A percentile compares a stretch with the other conserved stretches of the same genome.
These are phyloP conservation scores for Pissodes strobi DNA, from an alignment of 1,140 invertebrate species.

Conservation along the genomic window DNA sequence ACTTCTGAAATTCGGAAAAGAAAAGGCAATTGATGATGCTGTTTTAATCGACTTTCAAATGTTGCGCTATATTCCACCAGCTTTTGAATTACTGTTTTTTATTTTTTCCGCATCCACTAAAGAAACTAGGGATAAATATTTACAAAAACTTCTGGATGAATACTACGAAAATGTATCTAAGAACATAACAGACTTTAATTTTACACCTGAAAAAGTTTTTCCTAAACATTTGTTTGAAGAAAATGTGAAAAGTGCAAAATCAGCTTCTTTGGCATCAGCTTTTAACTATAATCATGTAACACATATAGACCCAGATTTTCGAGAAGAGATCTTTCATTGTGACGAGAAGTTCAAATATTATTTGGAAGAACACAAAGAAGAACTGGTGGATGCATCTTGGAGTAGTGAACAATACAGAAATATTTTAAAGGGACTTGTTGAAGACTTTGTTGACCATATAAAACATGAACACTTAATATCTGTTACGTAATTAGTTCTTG, in stretches of 20 bases:
- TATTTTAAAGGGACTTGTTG: too few species aligned
- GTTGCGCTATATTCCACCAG: constrained; percentile 3
- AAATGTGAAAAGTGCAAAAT: not conserved
- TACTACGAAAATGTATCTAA: not conserved
- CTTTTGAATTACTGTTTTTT: constrained; percentile 5
- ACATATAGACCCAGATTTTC: constrained; percentile 12
- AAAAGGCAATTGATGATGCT: not conserved
- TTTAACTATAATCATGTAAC: not conserved
- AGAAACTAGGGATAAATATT: constrained; percentile 1
- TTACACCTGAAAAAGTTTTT: constrained; percentile 2
- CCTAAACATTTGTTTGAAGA: constrained; percentile 3
- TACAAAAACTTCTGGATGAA: not conserved
- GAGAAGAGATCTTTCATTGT: constrained; percentile 3
- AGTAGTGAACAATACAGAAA: constrained; percentile 1
- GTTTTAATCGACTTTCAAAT: constrained; percentile 22
- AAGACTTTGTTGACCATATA: too few species aligned
- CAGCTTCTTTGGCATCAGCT: not conserved
- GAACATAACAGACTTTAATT: not conserved
- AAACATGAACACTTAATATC: too few species aligned
- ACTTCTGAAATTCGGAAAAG: not conserved
- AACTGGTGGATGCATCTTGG: constrained; percentile 2
- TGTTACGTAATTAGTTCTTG: too few species aligned
- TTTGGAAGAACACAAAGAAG: not conserved
- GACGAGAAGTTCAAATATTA: constrained; percentile 11
- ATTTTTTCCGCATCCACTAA: not conserved